Base-by-base conservation (phyloP, 1,140 invertebrate genomes). In the Parasteatoda tepidariorum region DNA sequence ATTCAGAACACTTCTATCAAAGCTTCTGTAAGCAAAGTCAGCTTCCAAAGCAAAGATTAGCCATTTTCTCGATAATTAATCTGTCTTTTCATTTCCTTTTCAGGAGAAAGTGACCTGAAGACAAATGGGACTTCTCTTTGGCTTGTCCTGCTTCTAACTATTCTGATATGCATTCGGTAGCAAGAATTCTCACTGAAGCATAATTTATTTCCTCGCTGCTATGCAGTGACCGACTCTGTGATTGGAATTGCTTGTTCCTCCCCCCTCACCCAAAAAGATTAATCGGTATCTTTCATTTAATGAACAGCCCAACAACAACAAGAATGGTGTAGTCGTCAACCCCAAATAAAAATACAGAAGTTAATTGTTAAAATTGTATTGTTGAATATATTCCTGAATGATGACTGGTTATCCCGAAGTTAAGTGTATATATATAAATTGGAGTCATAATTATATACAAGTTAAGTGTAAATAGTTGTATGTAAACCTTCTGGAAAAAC, bases 191-290 rank as follows among this genome's bases (percentile, higher is more conserved):
- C 0, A 2, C 24, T 3, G 26, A 31, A 22, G 41, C 30, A 9
- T 24, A n/a, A 26, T n/a, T 6, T 41, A 67, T 38, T 64, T 38
- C 22, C 41, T 82, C 78, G 71, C 78, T 82, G 78, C 78, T 48
- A 67, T 82, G 78, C 78, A 82, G 78, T 82, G 78, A 24, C 33
- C 15, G 22, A 26, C 41, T 71, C 68, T 54, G 68, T 54, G 68
- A 71, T 67, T 41, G 64, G 64, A 67, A 67, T 24, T 67, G 24
- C 11, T 13, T 26, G 64, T 67, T 67, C 64, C 64, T 64, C 26
- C 61, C 26, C 33, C 18, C 64, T 18, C 28, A 33, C 1, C 28
- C 61, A 64, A n/a, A n/a, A n/a, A n/a, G n/a, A n/a, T n/a, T n/a
- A n/a, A n/a, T n/a, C n/a, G n/a, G n/a, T n/a, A n/a, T n/a, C n/a